These are phyloP conservation scores for Bicyclus anynana DNA, from an alignment of 1,140 invertebrate species.

Conservation along the genomic window DNA sequence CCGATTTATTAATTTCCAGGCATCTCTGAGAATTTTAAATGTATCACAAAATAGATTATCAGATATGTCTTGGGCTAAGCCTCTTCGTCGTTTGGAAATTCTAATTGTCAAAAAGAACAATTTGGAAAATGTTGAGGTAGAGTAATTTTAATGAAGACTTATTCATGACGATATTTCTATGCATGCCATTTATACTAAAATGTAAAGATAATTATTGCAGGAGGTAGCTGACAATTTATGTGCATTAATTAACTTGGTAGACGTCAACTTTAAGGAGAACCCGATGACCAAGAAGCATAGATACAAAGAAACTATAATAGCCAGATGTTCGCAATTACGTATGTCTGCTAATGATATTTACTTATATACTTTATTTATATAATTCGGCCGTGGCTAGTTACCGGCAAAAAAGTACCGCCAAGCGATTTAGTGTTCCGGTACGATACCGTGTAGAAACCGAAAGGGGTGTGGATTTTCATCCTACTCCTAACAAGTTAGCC, in stretches of 20 bases:
- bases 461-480: too few species aligned
- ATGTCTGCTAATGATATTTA: too few species aligned
- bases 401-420: too few species aligned
- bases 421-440: too few species aligned
- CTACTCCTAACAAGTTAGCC: too few species aligned
- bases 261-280: constrained; percentile 79
- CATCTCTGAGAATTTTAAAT: constrained; percentile 54
- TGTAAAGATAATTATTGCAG: constrained; percentile 31
- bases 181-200: too few species aligned
- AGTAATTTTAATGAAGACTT: background rate
- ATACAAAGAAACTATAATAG: constrained; percentile 82
- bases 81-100: constrained; percentile 57
- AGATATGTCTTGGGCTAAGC: constrained; percentile 59
- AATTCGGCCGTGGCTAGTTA: too few species aligned
- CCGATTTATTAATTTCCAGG: too few species aligned
- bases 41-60: constrained; percentile 66
- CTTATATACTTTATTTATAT: too few species aligned
- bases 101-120: constrained; percentile 60
- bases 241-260: constrained; percentile 73
- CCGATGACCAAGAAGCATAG: constrained; percentile 78
- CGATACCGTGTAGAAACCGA: too few species aligned
- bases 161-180: too few species aligned
- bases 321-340: constrained; percentile 79
- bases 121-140: constrained; percentile 51
- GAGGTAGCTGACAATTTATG: constrained; percentile 71